Evolutionary conservation across 2,888 invertebrate species (phyloP).

Genomic region (Spilosoma lubricipeda): DNA sequence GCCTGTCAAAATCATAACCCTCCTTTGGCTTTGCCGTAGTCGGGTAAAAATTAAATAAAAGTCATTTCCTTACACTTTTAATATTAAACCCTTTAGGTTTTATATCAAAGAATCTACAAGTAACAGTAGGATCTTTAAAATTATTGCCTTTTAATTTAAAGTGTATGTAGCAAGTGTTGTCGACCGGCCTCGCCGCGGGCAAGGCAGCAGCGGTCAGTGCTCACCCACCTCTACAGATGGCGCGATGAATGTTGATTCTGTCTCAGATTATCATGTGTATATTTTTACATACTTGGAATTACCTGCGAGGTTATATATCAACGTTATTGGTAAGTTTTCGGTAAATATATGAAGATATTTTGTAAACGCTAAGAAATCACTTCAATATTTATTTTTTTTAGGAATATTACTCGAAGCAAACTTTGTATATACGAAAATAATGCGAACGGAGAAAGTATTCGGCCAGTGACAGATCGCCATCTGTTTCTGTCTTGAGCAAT

Average conservation of each 20-base stretch:
- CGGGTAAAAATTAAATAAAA: too few species aligned
- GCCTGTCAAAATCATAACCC: too few species aligned
- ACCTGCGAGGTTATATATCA: background rate
- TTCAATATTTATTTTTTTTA: too few species aligned
- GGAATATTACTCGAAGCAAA: too few species aligned
- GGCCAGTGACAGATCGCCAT: too few species aligned
- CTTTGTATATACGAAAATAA: too few species aligned
- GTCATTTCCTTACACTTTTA: too few species aligned
- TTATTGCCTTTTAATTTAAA: background rate
- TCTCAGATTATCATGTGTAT: conserved; percentile 13
- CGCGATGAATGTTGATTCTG: conserved; percentile 8
- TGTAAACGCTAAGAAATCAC: too few species aligned
- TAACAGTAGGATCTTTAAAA: background rate
- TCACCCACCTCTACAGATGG: conserved; percentile 32
- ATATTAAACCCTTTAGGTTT: background rate
- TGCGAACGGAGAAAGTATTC: too few species aligned
- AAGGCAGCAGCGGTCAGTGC: conserved; percentile 75
- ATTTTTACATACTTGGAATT: background rate
- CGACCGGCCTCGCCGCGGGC: conserved; percentile 70
- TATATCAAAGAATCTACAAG: background rate
- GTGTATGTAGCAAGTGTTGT: conserved; percentile 12
- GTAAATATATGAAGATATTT: too few species aligned
- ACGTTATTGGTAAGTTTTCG: background rate
- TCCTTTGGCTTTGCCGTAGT: too few species aligned
- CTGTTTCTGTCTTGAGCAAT: too few species aligned